Base-by-base conservation (phyloP, 2,888 invertebrate genomes). In the Synanthedon tipuliformis region DNA sequence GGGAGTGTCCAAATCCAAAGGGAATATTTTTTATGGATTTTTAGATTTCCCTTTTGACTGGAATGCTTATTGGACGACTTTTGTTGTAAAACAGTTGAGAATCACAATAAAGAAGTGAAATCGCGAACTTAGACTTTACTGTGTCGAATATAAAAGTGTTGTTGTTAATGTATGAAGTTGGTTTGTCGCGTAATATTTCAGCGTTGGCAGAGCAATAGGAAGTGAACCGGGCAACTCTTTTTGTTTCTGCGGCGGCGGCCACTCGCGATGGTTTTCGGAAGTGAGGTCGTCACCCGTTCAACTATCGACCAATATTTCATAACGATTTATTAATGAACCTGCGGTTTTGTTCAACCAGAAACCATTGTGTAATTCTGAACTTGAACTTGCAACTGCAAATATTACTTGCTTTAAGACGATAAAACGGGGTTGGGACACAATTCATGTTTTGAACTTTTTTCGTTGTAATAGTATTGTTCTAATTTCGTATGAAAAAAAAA, bases 191-290 rank as follows among this genome's bases (percentile, higher is more conserved):
- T 81, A 84, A 86, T 86, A 85, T 86, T 86, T 86, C 85, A 86
- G 75, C 73, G 78, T 67, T 78, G 79, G 73, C 81, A 79, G 68
- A 74, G 79, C 83, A 86, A 82, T 84, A 84, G 86, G 85, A 85
- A 82, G 79, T 73, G 73, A 74, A 75, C 76, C 76, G 77, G 13
- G 67, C 66, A 64, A 75, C 74, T 53, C 78, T 84, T 86, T 86
- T 85, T 86, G 83, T 84, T 83, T 81, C 74, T 68, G 71, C 65
- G 62, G 63, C 65, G 69, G 70, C 66, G 66, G 62, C 66, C 66
- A 67, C 34, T 49, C 66, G 68, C 76, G 82, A 84, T 81, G 83
- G 81, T 67, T 79, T 78, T 81, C 86, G 85, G 85, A 86, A 85
- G 81, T 69, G 75, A 79, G 78, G 75, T 81, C 78, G 78, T 74